Evolutionary conservation across 2,888 invertebrate genomes (phyloP).

Genomic region (Ganaspis brasiliensis): DNA sequence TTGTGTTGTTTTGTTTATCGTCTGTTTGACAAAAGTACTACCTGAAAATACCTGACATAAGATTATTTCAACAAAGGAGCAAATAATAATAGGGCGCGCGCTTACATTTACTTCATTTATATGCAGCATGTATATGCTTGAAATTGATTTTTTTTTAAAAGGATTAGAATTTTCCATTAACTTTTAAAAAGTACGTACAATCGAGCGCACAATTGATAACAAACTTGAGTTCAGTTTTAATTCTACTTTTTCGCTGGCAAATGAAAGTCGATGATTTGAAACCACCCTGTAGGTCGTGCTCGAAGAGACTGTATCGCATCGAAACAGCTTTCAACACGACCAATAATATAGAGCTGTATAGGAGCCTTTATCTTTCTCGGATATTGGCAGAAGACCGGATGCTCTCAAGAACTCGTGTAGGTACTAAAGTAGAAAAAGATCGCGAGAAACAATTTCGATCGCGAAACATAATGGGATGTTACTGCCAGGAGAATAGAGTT

Average conservation of each 20-base stretch:
- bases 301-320: background rate
- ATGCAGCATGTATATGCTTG: too few relatives aligned
- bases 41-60: too few relatives aligned
- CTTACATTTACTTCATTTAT: too few relatives aligned
- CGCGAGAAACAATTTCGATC: conserved; percentile 27
- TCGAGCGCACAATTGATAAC: background rate
- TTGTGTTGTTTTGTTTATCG: too few relatives aligned
- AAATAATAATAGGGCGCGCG: too few relatives aligned
- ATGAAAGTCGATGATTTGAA: conserved; percentile 10
- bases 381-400: conserved; percentile 22
- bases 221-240: background rate
- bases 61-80: too few relatives aligned
- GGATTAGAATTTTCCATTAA: too few relatives aligned
- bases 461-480: conserved; percentile 29
- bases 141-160: too few relatives aligned
- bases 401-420: conserved; percentile 8
- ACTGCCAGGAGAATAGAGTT: conserved; percentile 12
- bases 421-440: conserved; percentile 21
- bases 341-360: conserved; percentile 20
- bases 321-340: conserved; percentile 20
- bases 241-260: background rate
- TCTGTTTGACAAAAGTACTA: too few relatives aligned
- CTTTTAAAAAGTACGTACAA: too few relatives aligned
- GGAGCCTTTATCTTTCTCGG: conserved; percentile 9
- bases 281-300: background rate